phyloP scores from a whole-genome alignment of 1,140 invertebrate genomes.

The Helicoverpa zea region DNA sequence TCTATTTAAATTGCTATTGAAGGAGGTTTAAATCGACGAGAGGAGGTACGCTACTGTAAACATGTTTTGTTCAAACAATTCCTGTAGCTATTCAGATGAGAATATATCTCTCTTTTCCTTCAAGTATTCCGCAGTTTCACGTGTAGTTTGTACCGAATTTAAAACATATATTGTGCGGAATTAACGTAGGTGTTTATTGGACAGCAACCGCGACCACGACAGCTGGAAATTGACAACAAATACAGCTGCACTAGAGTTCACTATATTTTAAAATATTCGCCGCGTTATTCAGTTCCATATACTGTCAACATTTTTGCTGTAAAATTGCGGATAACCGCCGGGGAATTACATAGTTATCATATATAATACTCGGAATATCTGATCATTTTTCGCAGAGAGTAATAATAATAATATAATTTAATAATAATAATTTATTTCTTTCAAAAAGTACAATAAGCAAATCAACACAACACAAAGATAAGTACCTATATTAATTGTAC shows the following conservation, averaged over 20 bases:
- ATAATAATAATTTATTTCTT: no score
- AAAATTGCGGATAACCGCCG: neutral
- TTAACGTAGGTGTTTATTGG: neutral
- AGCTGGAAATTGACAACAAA: slow-evolving; percentile 3
- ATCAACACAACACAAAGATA: no score
- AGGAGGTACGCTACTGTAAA: neutral
- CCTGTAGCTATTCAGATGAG: neutral
- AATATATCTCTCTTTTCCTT: no score
- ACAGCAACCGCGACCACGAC: neutral
- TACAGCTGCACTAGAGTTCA: slow-evolving; percentile 5
- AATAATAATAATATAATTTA: no score
- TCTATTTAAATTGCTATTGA: slow-evolving; percentile 31
- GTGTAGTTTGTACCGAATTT: no score
- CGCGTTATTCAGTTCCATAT: slow-evolving; percentile 14
- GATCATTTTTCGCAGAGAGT: slow-evolving; percentile 1
- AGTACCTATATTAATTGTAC: no score
- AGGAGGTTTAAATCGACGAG: slow-evolving; percentile 18
- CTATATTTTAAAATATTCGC: neutral
- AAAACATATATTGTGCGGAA: neutral
- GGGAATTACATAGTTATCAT: slow-evolving; percentile 14
- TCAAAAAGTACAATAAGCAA: no score
- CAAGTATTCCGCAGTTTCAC: no score
- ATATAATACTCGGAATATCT: slow-evolving; percentile 15
- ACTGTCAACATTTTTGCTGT: slow-evolving; percentile 4
- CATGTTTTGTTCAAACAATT: neutral